Evolutionary conservation across 2,888 invertebrate species (phyloP), one percentile per base, ranked within the genome.

Genomic region (Netelia melanura): DNA sequence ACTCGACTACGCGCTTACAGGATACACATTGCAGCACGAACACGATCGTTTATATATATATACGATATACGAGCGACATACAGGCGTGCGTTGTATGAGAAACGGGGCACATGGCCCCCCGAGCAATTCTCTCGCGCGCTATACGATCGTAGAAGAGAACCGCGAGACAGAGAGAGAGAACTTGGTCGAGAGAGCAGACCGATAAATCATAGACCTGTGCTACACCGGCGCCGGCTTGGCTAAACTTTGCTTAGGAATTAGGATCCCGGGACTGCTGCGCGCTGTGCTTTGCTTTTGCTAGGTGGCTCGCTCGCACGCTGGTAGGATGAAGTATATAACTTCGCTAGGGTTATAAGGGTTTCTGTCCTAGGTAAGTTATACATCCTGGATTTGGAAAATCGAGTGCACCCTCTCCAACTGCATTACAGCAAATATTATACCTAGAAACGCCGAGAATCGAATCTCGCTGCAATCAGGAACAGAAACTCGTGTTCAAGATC

Each of bases 151-250:
- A 62, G 70, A 64, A 64, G 67, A 76, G 74, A 75, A 72, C 38
- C 38, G 56, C 43, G 52, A 68, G 43, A 52, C 25, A 58, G 56
- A 21, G 17, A 43, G 2, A 23, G 11, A 65, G 71, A 64, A 70
- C 58, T 62, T 71, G 74, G 80, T 87, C 86, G 89, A 88, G 79
- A 86, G 89, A 86, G 89, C 88, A 90, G 90, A 91, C 89, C 89
- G 87, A 91, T 91, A 91, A 91, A 91, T 91, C 91, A 91, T 89
- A 90, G 88, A 89, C 89, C 90, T 89, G 86, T 30, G 80, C 83
- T 83, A 89, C 88, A 89, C 89, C 89, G 90, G 90, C 91, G 89
- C 90, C 90, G 89, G 88, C 89, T 90, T 88, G 88, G 88, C 89
- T 90, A 89, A 90, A 89, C 89, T 90, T 90, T 88, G 87, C 85